phyloP scores from a whole-genome alignment of 2,888 invertebrate species.

The Hypsopygia costalis region DNA sequence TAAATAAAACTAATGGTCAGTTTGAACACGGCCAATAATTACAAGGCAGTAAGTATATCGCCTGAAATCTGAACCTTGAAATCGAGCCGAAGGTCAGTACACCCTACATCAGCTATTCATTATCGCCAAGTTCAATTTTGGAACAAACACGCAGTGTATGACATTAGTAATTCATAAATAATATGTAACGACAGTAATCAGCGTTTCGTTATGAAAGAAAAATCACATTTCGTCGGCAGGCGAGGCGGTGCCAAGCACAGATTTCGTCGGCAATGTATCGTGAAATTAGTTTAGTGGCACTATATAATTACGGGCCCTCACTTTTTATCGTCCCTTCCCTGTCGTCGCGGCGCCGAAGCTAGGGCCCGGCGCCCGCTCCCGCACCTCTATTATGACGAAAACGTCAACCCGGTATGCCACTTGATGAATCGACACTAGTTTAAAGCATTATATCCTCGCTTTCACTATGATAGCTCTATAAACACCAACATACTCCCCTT shows the following conservation, averaged over 20 bases:
- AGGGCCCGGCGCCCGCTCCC: slow-evolving; percentile 36
- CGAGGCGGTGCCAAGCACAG: slow-evolving; percentile 77
- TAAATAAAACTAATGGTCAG: not conserved
- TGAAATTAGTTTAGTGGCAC: slow-evolving; percentile 81
- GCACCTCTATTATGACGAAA: slow-evolving; percentile 70
- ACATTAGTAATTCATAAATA: slow-evolving; percentile 74
- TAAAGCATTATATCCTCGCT: slow-evolving; percentile 50
- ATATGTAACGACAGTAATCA: slow-evolving; percentile 75
- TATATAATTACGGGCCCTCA: slow-evolving; percentile 78
- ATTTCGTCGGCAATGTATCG: slow-evolving; percentile 79
- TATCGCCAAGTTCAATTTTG: slow-evolving; percentile 40
- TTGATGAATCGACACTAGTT: slow-evolving; percentile 79
- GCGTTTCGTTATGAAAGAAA: slow-evolving; percentile 63
- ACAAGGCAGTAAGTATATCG: slow-evolving; percentile 1
- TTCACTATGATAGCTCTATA: slow-evolving; percentile 34
- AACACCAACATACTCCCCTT: slow-evolving; percentile 9
- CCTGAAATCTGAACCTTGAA: slow-evolving; percentile 37
- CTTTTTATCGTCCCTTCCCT: slow-evolving; percentile 65
- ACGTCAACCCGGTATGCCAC: slow-evolving; percentile 74
- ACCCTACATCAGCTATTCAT: slow-evolving; percentile 53
- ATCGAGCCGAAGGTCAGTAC: slow-evolving; percentile 38
- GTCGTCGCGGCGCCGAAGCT: slow-evolving; percentile 28
- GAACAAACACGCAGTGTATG: slow-evolving; percentile 40
- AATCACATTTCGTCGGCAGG: slow-evolving; percentile 66
- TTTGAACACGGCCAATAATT: slow-evolving; percentile 6